phyloP scores from a whole-genome alignment of 2,113 vertebrate species.

The Tursiops truncatus region DNA sequence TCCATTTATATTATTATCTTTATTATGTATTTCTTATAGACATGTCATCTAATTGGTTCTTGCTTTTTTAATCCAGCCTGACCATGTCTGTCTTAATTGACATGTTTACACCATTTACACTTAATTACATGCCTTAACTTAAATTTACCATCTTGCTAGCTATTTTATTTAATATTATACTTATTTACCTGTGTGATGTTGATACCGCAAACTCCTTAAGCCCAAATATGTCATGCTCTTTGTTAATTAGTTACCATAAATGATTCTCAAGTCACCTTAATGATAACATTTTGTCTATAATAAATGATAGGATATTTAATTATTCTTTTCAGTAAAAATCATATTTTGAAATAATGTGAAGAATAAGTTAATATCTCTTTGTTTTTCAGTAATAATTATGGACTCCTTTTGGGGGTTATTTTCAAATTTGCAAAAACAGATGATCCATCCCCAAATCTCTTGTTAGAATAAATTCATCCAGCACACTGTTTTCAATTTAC shows the following conservation, averaged over 20 bases:
- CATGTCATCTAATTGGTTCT: background rate
- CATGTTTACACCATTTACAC: background rate
- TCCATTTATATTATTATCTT: background rate
- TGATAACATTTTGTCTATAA: background rate
- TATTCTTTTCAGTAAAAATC: background rate
- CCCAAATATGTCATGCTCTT: background rate
- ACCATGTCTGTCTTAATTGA: background rate
- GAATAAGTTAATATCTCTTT: background rate
- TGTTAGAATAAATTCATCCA: background rate
- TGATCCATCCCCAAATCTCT: background rate
- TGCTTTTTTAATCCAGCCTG: background rate
- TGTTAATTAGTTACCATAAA: background rate
- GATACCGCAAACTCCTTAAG: background rate
- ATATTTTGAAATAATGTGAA: background rate
- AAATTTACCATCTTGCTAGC: background rate
- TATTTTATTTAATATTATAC: background rate
- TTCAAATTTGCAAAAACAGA: background rate
- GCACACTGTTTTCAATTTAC: background rate
- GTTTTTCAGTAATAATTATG: background rate
- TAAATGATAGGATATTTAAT: background rate
- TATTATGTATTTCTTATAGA: background rate
- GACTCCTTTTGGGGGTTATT: background rate
- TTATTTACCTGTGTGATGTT: background rate
- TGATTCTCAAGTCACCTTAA: background rate
- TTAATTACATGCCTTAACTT: background rate